Percentiles rank a stretch among this genome's conserved stretches.
Evolutionary conservation across 2,113 vertebrate species (phyloP).

Genomic region (Festucalex cinctus): DNA sequence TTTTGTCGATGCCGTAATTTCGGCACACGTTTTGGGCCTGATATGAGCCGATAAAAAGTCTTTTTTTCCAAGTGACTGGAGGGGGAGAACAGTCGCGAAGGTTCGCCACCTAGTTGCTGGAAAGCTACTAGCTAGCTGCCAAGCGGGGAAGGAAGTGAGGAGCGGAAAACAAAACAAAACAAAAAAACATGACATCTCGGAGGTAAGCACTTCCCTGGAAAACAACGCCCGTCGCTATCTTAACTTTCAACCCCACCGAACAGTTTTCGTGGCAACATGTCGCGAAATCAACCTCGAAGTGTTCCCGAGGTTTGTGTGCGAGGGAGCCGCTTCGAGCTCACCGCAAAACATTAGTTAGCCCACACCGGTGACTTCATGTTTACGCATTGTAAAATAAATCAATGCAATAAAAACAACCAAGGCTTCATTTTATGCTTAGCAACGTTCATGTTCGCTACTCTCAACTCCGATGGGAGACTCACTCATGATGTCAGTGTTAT

Average conservation of each 20-base stretch:
- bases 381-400: background rate
- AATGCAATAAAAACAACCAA: background rate
- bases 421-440: too few relatives aligned
- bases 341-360: slow-evolving; percentile 19
- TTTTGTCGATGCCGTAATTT: slow-evolving; percentile 44
- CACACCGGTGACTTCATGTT: slow-evolving; percentile 37
- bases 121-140: slow-evolving; percentile 55
- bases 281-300: slow-evolving; percentile 4
- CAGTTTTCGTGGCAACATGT: slow-evolving; percentile 2
- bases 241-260: slow-evolving; percentile 10
- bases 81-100: slow-evolving; percentile 38
- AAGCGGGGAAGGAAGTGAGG: slow-evolving; percentile 60
- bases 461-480: background rate
- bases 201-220: slow-evolving; percentile 71
- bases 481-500: background rate
- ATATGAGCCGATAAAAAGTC: slow-evolving; percentile 63
- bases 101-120: slow-evolving; percentile 37
- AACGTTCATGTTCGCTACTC: background rate
- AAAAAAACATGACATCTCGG: slow-evolving; percentile 96
- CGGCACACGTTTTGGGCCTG: slow-evolving; percentile 52
- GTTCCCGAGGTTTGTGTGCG: slow-evolving; percentile 4
- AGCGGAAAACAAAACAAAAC: too few relatives aligned
- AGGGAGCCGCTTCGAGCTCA: background rate
- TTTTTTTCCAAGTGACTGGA: slow-evolving; percentile 42
- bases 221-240: slow-evolving; percentile 28